phyloP scores from a whole-genome alignment of 2,888 invertebrate species.

The Prosapia bicincta region DNA sequence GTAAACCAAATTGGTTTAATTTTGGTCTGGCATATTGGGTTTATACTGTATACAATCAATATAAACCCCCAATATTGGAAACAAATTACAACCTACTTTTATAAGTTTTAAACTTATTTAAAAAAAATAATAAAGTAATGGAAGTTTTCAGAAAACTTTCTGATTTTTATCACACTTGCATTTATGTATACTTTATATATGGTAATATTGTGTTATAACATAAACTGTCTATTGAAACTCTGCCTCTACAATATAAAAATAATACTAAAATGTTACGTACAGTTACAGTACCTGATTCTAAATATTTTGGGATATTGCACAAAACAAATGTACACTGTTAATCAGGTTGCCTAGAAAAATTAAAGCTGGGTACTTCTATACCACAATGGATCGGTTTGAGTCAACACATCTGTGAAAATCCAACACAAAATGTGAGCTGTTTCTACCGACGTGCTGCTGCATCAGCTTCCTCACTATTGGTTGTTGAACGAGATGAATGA shows the following conservation, averaged over 20 bases:
- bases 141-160: conserved; percentile 20
- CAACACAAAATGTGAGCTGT: not conserved
- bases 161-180: conserved; percentile 14
- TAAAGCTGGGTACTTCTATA: not conserved
- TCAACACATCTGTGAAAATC: not conserved
- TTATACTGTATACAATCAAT: conserved; percentile 20
- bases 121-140: conserved; percentile 11
- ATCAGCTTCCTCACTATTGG: conserved; percentile 26
- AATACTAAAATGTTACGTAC: not conserved
- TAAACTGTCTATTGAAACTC: not conserved
- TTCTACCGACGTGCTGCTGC: conserved; percentile 30
- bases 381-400: not conserved
- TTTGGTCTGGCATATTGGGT: not conserved
- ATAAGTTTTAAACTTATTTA: conserved; percentile 7
- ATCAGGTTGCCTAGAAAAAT: not conserved
- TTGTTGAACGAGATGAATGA: conserved; percentile 31
- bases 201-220: not conserved
- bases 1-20: not conserved
- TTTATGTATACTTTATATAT: not conserved
- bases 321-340: not conserved
- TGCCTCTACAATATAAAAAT: conserved; percentile 7
- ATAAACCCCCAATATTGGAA: conserved; percentile 5
- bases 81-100: conserved; percentile 9
- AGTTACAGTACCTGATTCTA: not conserved
- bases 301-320: not conserved